Evolutionary conservation across 2,888 invertebrate species (phyloP), one percentile per base, ranked within the genome.

Genomic region (Tubulanus polymorphus): DNA sequence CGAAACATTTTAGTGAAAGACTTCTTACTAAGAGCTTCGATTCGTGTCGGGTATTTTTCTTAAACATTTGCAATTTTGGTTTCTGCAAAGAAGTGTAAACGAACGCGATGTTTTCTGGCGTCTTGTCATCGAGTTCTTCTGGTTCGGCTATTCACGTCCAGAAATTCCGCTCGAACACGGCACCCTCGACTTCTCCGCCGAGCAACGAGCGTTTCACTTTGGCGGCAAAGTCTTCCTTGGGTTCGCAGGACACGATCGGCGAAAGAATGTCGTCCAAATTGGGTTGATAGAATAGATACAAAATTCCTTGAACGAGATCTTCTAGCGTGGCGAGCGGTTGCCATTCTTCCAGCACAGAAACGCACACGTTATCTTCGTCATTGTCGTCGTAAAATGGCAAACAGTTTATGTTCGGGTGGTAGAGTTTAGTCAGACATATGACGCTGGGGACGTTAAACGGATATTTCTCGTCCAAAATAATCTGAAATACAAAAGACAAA

Each of bases 401-500:
- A 1, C 63, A 83, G 82, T 95, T 94, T 78, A 96, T 95, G 79
- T 96, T 96, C 23, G 95, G 95, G 81, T 96, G 95, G 80, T 94
- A 95, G 53, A 95, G 91, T 70, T 88, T 88, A 41, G 93, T 94
- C 81, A 91, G 91, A 81, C 94, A 95, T 80, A 93, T 93, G 32
- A 95, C 94, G 82, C 92, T 92, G 30, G 95, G 95, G 48, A 93
- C 92, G 78, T 93, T 92, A 72, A 93, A 92, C 37, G 95, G 94
- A 81, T 94, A 95, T 81, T 90, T 91, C 71, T 91, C 91, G 67
- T 93, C 92, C 75, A 94, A 89, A 84, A 88, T 83, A 92, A 94
- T 82, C 90, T 93, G 84, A 93, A 94, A 72, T 88, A 85, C 81
- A 93, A 93, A 54, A 10, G 41, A 20, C 32, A 47, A n/a, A 32